Percentiles rank a stretch among this genome's conserved stretches.
These are phyloP conservation scores for Candoia aspera DNA, from an alignment of 2,113 vertebrate species.

Conservation along the genomic window DNA sequence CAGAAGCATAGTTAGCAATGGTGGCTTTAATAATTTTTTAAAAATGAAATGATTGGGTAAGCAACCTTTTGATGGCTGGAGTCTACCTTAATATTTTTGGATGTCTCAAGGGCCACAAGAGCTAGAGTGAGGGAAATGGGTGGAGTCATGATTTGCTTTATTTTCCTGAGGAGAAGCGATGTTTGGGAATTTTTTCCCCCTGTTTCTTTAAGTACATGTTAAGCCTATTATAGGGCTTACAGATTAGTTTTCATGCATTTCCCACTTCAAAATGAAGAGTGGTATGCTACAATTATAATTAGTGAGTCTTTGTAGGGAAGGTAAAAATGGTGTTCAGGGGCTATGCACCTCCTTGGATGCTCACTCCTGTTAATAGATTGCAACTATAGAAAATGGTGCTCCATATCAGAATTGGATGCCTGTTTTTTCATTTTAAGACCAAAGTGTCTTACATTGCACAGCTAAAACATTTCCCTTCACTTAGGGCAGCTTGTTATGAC, in stretches of 20 bases:
- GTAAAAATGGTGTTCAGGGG: background rate
- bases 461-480: background rate
- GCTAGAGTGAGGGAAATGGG: background rate
- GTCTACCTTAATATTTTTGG: background rate
- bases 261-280: background rate
- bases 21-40: background rate
- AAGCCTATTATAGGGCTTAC: background rate
- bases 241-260: background rate
- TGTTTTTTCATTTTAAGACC: background rate
- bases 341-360: background rate
- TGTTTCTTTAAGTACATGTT: background rate
- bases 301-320: background rate
- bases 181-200: background rate
- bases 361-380: background rate
- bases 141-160: background rate
- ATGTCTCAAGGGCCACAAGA: background rate
- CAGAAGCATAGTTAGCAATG: background rate
- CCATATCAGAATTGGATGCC: background rate
- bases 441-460: background rate
- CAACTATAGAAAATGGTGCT: background rate
- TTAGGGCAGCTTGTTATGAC: background rate
- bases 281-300: background rate
- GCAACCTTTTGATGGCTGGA: background rate
- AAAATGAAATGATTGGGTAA: background rate
- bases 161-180: background rate